Base-by-base conservation (phyloP, 2,113 vertebrate species). In the Amblyopsis rosae region DNA sequence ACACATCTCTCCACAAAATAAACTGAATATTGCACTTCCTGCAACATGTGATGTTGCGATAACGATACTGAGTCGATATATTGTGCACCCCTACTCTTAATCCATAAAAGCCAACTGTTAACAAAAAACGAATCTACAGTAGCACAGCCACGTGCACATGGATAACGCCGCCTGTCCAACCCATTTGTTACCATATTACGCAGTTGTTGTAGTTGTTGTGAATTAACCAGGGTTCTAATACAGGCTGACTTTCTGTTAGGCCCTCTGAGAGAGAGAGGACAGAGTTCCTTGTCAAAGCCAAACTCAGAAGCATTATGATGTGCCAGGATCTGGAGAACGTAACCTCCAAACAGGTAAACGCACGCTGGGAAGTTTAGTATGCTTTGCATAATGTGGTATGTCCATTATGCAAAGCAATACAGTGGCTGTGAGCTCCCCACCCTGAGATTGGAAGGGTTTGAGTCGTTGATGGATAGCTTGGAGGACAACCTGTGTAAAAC, bases 261-360 rank as follows among this genome's bases (percentile, higher is more conserved):
- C 97, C 97, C 1, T 97, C 94, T 0, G 96, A 98, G 80, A 90
- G 96, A 69, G 98, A 98, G 16, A 92, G 95, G 71, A 96, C 96
- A 0, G 98, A 96, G 80, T 93, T 93, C 67, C 94, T 96, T 88
- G 95, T 99, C 70, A 98, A 95, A 94, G 92, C 95, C 92, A 97
- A 95, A 80, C 95, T 99, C 74, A 91, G 96, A 73, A 97, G 95
- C 87, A 95, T 99, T 88, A 99, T 99, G 97, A 98, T 94, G 86
- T 97, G 92, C 91, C 94, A 95, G 86, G 98, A 99, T 82, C 91
- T 99, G 33, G 98, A 99, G 85, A 99, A 98, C 7, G 95, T 99
- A 77, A 99, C 98, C 56, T 98, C 95, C 15, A 99, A 99, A 87
- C 95, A 99, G 92, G 98, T 98, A 88, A 93, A 88, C 5, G 16